Evolutionary conservation across 2,113 vertebrate genomes (phyloP).

Genomic region (Siphamia tubifer): DNA sequence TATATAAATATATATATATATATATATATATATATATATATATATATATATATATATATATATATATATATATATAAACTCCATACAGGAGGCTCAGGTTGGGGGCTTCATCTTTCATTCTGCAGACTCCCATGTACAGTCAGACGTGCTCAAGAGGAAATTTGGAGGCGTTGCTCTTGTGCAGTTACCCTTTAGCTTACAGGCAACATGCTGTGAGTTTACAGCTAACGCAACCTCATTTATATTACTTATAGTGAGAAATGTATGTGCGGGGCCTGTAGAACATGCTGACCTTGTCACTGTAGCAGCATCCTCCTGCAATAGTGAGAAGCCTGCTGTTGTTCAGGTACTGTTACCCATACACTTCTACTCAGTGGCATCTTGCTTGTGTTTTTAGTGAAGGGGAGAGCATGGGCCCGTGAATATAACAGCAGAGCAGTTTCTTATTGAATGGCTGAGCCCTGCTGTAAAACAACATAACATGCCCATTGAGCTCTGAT

Average conservation of each 20-base stretch:
- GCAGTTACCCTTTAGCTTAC: slow-evolving; percentile 75
- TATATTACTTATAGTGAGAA: slow-evolving; percentile 78
- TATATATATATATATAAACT: not conserved
- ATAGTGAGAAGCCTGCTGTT: slow-evolving; percentile 46
- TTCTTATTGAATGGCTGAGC: slow-evolving; percentile 32
- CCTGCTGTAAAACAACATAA: slow-evolving; percentile 13
- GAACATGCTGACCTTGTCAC: slow-evolving; percentile 82
- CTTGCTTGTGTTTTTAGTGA: slow-evolving; percentile 41
- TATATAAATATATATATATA: too few species aligned
- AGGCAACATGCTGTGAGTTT: slow-evolving; percentile 71
- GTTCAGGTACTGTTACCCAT: slow-evolving; percentile 50
- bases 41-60: too few species aligned
- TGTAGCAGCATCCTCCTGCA: slow-evolving; percentile 50
- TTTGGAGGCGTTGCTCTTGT: slow-evolving; percentile 56
- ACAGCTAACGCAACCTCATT: slow-evolving; percentile 74
- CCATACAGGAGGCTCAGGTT: slow-evolving; percentile 5
- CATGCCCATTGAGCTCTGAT: slow-evolving; percentile 42
- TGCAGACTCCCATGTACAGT: slow-evolving; percentile 12
- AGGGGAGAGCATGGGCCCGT: slow-evolving; percentile 21
- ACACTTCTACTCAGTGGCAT: slow-evolving; percentile 21
- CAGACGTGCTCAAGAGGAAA: slow-evolving; percentile 51
- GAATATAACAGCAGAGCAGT: slow-evolving; percentile 17
- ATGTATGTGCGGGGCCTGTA: slow-evolving; percentile 57
- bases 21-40: too few species aligned
- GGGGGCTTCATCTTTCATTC: slow-evolving; percentile 40